Evolutionary conservation across 2,113 vertebrate genomes (phyloP), one percentile per base, ranked within the genome.

Genomic region (Trematocara macrostoma): DNA sequence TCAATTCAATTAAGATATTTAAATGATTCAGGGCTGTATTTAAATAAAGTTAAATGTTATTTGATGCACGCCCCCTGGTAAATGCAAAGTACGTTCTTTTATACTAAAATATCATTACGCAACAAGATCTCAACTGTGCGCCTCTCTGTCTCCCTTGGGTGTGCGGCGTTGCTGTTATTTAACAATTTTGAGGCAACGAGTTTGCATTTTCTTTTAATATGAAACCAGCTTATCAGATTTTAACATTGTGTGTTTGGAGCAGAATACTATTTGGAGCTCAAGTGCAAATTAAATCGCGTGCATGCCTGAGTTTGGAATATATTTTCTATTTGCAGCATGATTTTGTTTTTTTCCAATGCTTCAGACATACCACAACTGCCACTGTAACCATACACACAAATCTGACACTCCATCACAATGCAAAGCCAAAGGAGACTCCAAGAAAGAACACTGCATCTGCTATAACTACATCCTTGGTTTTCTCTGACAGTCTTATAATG

Each of bases 301-400:
- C 35, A 29, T 8, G 8, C 15, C 78, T 59, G 6, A 18, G 85
- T 84, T 88, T 86, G 55, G 57, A 76, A 74, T 88, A 52, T 64
- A 40, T 67, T 81, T 86, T 79, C 79, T 51, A 14, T 83, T 87
- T 45, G 3, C 23, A 78, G 47, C 6, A 12, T 74, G 55, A 71
- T 18, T 87, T 74, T 5, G 15, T 12, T 49, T 76, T 49, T 18
- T 8, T 0, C 42, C 45, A 31, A 31, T 49, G 45, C 45, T 76
- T 85, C 64, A 69, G 53, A 38, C 56, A 47, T 18, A 80, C 7
- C 5, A 55, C 45, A n/a, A 14, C 31, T 79, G 1, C 15, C 38
- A 71, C 18, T 55, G 52, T 40, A 42, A 87, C 49, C 84, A 76
- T 80, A 84, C 67, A 74, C 31, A 84, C 78, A 89, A 91, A 88